phyloP scores from a whole-genome alignment of 2,113 vertebrate genomes.

The Calyptommatus sinebrachiatus region DNA sequence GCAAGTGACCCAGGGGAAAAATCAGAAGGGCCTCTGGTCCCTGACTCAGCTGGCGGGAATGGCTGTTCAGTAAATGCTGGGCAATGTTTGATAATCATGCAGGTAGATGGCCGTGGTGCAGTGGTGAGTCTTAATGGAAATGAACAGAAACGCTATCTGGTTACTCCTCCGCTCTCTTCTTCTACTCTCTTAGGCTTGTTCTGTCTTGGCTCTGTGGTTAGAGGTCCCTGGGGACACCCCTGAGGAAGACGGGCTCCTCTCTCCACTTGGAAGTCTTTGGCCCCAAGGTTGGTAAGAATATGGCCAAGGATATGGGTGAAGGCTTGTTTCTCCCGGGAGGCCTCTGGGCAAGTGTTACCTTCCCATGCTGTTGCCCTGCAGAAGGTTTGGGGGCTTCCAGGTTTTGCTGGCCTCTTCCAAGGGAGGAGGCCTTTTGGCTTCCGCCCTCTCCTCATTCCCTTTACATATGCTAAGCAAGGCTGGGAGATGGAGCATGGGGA shows the following conservation, averaged over 20 bases:
- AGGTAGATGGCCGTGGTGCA: no score
- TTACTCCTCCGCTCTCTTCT: not conserved
- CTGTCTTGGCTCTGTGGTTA: not conserved
- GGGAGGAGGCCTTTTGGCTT: not conserved
- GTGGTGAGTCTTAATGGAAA: no score
- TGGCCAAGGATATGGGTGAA: not conserved
- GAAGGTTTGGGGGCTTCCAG: not conserved
- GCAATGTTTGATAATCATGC: no score
- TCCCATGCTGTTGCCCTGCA: not conserved
- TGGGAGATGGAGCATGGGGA: no score
- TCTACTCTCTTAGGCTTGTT: not conserved
- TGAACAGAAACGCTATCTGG: no score
- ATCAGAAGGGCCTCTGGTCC: not conserved
- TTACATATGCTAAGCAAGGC: no score
- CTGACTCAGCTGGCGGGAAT: not conserved
- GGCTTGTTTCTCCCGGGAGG: no score
- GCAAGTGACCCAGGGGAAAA: not conserved
- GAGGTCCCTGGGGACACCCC: not conserved
- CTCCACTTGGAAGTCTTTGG: no score
- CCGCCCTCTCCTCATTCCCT: not conserved
- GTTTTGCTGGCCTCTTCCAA: not conserved
- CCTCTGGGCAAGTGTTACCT: not conserved
- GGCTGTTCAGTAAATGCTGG: no score
- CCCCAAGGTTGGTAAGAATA: not conserved
- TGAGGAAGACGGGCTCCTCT: not conserved